Base-by-base conservation (phyloP, 2,797 vertebrate species). In the Pipistrellus pygmaeus region DNA sequence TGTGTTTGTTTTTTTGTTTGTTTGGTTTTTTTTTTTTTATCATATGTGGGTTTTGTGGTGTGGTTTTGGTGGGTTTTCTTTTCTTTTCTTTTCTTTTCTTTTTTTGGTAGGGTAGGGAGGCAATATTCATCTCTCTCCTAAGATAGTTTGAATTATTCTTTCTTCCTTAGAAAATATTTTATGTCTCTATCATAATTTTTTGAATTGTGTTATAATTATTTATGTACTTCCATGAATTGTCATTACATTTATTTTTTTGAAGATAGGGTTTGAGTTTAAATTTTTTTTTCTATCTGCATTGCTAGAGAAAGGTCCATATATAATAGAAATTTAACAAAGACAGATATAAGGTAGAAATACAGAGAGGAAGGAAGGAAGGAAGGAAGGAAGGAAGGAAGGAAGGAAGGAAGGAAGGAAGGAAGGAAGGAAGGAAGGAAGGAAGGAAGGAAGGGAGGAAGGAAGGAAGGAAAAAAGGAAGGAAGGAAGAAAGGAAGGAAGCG, bases 121-220 rank as follows among this genome's bases (percentile, higher is more conserved):
- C 12, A 7, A 8, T 72, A 25, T 21, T 0, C 12, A 85, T 44
- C 8, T 82, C 8, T 81, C 9, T 91, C 13, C n/a, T 44, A 18
- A 46, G 0, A 13, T 38, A 8, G 9, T 30, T 8, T 84, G 5
- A 60, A 23, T 69, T 78, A 85, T 48, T 53, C 81, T 32, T 51
- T 85, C 27, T 55, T 48, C 13, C 51, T 94, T 23, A 94, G 78
- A 60, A 62, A 84, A 64, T 62, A 73, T 73, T 68, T 92, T 89
- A 20, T 17, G 25, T 71, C 8, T 73, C 17, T 53, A 25, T 25
- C 48, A 85, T 53, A 77, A 57, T 35, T 71, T 57, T 21, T 53
- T 87, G 1, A 91, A 71, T 8, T 91, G 0, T 44, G 9, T 55
- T 78, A 15, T 72, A 81, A 80, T 89, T 60, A 60, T 46, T 88